Evolutionary conservation across 2,113 vertebrate species (phyloP).

Genomic region (Thamnophis sirtalis): DNA sequence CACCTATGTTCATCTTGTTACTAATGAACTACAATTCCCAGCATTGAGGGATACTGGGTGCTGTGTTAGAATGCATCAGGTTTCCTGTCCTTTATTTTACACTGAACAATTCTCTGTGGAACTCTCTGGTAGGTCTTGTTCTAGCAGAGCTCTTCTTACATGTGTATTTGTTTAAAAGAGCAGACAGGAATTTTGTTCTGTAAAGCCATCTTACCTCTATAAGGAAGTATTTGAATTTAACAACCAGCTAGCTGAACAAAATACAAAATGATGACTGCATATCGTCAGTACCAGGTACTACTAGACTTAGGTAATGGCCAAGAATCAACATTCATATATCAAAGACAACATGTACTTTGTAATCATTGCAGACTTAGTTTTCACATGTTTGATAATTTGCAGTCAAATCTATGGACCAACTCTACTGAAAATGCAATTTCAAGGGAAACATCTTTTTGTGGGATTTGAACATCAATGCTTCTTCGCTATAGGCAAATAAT

Average conservation of each 20-base stretch:
- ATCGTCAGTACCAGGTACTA: background rate
- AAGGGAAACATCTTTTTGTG: background rate
- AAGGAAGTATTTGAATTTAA: background rate
- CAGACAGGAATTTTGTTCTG: background rate
- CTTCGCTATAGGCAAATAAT: background rate
- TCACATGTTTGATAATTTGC: background rate
- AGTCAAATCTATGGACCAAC: background rate
- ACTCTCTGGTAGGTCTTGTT: background rate
- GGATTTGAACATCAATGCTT: background rate
- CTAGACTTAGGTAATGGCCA: background rate
- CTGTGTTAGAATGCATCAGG: background rate
- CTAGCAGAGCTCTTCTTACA: background rate
- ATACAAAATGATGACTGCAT: background rate
- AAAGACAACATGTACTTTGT: background rate
- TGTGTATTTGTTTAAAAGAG: background rate
- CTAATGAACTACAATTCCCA: background rate
- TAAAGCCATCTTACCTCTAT: background rate
- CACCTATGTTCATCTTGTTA: background rate
- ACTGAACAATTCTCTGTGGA: background rate
- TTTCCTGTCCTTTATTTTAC: background rate
- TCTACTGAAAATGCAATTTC: background rate
- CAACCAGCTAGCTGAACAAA: background rate
- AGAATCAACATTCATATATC: background rate
- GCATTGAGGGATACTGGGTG: background rate
- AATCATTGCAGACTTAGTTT: background rate